These are phyloP conservation scores for Phyllopteryx taeniolatus DNA, from an alignment of 2,113 vertebrate species.

Conservation along the genomic window DNA sequence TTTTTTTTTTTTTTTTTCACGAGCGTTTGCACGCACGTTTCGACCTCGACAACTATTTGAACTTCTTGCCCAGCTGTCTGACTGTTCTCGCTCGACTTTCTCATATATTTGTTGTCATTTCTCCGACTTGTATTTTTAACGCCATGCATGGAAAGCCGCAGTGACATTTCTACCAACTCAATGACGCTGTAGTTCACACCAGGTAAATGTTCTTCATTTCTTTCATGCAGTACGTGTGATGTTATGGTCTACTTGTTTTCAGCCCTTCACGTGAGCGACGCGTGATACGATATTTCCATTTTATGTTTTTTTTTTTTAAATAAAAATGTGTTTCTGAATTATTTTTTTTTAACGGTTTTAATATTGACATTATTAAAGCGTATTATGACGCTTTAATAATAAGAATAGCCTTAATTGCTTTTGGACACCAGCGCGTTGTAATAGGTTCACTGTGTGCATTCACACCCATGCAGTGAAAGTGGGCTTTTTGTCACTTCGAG, in stretches of 20 bases:
- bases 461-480: slow-evolving; percentile 43
- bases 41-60: neutral
- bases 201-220: neutral
- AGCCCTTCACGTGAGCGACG: neutral
- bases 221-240: neutral
- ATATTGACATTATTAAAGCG: neutral
- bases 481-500: slow-evolving; percentile 42
- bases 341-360: neutral
- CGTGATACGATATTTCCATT: neutral
- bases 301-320: neutral
- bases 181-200: neutral
- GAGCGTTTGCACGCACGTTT: neutral
- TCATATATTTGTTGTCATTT: neutral
- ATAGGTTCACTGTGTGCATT: slow-evolving; percentile 39
- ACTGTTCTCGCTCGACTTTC: neutral
- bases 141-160: neutral
- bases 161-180: neutral
- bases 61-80: fast-evolving
- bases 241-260: neutral
- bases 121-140: neutral
- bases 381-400: too few relatives aligned
- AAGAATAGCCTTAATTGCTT: neutral
- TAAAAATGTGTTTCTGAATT: neutral
- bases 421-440: slow-evolving; percentile 1
- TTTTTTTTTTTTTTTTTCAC: neutral